Evolutionary conservation across 2,888 invertebrate species (phyloP), one percentile per base, ranked within the genome.

Genomic region (Hypomecis punctinalis): DNA sequence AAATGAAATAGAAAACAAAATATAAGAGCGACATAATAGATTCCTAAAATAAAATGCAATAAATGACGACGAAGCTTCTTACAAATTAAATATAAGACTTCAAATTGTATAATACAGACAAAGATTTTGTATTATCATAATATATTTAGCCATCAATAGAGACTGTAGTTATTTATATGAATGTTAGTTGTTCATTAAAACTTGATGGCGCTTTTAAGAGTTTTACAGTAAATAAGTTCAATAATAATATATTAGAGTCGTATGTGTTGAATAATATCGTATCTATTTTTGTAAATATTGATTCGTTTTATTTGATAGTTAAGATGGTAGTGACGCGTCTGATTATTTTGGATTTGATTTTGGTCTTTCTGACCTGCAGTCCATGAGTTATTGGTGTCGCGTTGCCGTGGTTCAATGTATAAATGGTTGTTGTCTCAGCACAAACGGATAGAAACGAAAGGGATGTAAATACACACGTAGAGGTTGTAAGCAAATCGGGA

Each of bases 161-260:
- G 87, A 90, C 84, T 88, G 88, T 90, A 90, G 89, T 77, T 87
- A 84, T 84, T 81, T 89, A 88, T 87, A 89, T 90, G 73, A 89
- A 87, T 89, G 89, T 90, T 90, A 90, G 90, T 84, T 82, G 86
- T 89, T 88, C 84, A 82, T 83, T 70, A 71, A 72, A 76, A 71
- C 70, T 80, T 71, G 77, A 83, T 83, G 84, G 82, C 84, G 87
- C 88, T 88, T 87, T 80, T 81, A 80, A 74, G 76, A 83, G 75
- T 77, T 84, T 80, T 82, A 81, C 77, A 76, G 23, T 23, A 23
- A 71, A 74, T 78, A 78, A 75, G 75, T 80, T 79, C 74, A 71
- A 70, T 66, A 68, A 67, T 76, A 69, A 69, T 76, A 69, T 67
- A 72, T 76, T 74, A 76, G 74, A 69, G 75, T 69, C 60, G 74